A percentile compares a stretch with the other conserved stretches of the same genome.
phyloP scores from a whole-genome alignment of 2,113 vertebrate species.

The Buteo buteo region DNA sequence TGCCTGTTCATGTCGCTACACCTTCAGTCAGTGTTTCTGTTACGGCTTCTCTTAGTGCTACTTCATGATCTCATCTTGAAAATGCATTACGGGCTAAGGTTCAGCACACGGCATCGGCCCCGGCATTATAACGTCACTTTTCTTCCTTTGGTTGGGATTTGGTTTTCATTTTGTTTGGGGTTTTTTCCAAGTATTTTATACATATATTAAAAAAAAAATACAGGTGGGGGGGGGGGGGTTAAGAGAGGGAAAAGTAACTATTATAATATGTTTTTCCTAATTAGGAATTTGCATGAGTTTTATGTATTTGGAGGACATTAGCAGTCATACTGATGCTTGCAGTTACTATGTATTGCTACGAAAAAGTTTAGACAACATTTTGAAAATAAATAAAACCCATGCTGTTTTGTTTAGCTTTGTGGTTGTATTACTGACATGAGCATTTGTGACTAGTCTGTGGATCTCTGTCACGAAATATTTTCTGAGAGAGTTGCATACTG shows the following conservation, averaged over 20 bases:
- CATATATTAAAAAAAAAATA: background rate
- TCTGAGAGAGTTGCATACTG: background rate
- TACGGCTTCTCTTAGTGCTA: background rate
- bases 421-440: background rate
- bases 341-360: background rate
- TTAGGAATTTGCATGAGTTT: background rate
- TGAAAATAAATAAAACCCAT: background rate
- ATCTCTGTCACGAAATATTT: background rate
- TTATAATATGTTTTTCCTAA: background rate
- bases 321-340: background rate
- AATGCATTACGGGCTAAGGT: background rate
- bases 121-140: background rate
- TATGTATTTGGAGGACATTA: background rate
- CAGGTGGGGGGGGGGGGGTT: background rate
- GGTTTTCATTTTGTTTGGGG: background rate
- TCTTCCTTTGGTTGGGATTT: background rate
- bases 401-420: background rate
- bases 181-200: background rate
- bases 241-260: background rate
- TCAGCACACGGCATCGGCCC: background rate
- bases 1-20: background rate
- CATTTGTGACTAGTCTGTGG: background rate
- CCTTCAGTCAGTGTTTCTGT: background rate
- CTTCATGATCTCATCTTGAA: background rate
- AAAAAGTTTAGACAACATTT: background rate